Percentiles rank a stretch among this genome's conserved stretches.
Evolutionary conservation across 2,797 vertebrate genomes (phyloP).

Genomic region (Alcedo atthis): DNA sequence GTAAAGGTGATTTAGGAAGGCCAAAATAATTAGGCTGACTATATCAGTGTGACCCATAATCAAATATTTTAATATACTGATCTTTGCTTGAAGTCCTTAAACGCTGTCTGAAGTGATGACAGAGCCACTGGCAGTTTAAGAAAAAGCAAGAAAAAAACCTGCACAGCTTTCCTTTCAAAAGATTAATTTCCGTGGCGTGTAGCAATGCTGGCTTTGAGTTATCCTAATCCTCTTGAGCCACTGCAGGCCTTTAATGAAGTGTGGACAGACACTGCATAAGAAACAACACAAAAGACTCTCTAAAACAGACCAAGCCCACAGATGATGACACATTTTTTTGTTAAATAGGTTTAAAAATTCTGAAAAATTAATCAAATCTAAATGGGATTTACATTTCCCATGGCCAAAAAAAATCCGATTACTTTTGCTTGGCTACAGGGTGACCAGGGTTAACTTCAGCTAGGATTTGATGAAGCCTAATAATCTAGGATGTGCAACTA

Average conservation of each 20-base stretch:
- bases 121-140: constrained; percentile 1
- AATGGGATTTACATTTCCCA: background rate
- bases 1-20: background rate
- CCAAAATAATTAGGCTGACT: background rate
- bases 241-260: constrained; percentile 47
- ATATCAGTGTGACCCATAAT: background rate
- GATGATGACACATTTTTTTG: background rate
- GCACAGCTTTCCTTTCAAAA: constrained; percentile 15
- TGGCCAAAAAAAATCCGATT: background rate
- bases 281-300: constrained; percentile 13
- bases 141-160: constrained; percentile 37
- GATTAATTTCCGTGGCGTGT: constrained; percentile 20
- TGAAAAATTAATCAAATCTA: constrained; percentile 22
- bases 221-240: constrained; percentile 57
- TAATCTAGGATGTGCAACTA: constrained; percentile 1
- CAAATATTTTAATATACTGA: background rate
- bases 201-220: constrained; percentile 25
- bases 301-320: background rate
- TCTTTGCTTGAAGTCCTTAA: background rate
- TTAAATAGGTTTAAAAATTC: constrained; percentile 16
- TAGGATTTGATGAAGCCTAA: background rate
- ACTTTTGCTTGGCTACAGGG: background rate
- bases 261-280: constrained; percentile 31
- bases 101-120: background rate
- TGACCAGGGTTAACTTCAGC: background rate